Evolutionary conservation across 2,113 vertebrate species (phyloP).

Genomic region (Tachysurus fulvidraco): DNA sequence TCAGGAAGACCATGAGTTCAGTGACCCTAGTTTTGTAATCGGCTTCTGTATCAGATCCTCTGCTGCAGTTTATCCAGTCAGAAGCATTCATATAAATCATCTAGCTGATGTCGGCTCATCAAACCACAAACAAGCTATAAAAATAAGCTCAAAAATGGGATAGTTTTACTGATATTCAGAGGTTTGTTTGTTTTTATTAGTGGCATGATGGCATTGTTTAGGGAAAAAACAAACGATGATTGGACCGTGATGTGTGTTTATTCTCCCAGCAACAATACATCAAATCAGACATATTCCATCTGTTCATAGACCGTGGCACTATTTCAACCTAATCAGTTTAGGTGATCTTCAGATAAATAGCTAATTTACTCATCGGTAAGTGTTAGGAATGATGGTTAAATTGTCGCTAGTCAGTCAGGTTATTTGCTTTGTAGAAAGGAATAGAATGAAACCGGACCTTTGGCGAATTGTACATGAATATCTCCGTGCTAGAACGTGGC

Average conservation of each 20-base stretch:
- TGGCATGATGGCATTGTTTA: neutral
- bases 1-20: neutral
- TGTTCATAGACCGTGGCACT: neutral
- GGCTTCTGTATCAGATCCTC: neutral
- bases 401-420: neutral
- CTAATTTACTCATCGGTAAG: neutral
- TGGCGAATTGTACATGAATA: neutral
- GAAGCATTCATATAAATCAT: neutral
- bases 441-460: neutral
- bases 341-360: neutral
- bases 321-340: neutral
- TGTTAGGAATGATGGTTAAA: neutral
- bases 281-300: neutral
- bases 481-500: neutral
- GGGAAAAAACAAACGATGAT: neutral
- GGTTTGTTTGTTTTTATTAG: neutral
- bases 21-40: neutral
- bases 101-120: neutral
- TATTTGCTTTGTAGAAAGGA: neutral
- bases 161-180: neutral
- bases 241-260: neutral
- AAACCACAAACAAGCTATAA: neutral
- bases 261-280: neutral
- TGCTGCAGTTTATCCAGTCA: neutral
- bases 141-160: neutral